Conservation (phyloP, 2,888 invertebrate genomes). For the Meteorus cinctellus region DNA sequence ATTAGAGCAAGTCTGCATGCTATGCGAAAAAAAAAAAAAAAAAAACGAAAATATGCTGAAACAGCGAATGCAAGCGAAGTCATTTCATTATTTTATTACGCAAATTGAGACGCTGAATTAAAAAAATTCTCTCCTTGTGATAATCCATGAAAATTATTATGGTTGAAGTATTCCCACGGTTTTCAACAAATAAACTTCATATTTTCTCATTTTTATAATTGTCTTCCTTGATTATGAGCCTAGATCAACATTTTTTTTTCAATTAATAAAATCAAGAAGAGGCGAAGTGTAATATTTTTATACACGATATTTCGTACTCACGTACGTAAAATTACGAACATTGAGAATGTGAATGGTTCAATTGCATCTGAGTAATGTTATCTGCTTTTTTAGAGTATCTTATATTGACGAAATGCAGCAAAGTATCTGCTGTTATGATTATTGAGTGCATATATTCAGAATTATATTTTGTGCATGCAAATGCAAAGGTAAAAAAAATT, state of each 20-base stretch:
- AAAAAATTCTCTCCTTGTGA: background rate
- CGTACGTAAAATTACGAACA: background rate
- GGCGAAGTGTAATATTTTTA: background rate
- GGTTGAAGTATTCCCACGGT: background rate
- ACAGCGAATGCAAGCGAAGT: background rate
- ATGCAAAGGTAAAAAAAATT: conserved; percentile 17
- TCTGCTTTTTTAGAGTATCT: conserved; percentile 40
- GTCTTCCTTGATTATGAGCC: no score
- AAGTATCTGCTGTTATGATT: conserved; percentile 20
- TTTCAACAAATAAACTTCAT: no score
- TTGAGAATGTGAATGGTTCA: conserved; percentile 3
- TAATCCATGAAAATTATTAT: background rate
- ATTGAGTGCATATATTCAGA: background rate
- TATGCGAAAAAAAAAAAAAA: background rate
- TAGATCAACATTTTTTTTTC: no score
- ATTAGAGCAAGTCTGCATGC: conserved; percentile 1
- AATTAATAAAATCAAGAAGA: background rate
- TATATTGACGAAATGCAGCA: conserved; percentile 42
- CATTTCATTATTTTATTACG: no score
- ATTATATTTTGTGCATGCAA: background rate
- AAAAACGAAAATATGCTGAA: background rate
- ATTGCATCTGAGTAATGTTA: conserved; percentile 33
- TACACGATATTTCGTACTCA: background rate
- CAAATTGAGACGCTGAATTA: no score
- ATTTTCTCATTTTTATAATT: no score